Percentiles rank a stretch among this genome's conserved stretches.
Conservation (phyloP, 1,140 invertebrate genomes). For the Eueides isabella region DNA sequence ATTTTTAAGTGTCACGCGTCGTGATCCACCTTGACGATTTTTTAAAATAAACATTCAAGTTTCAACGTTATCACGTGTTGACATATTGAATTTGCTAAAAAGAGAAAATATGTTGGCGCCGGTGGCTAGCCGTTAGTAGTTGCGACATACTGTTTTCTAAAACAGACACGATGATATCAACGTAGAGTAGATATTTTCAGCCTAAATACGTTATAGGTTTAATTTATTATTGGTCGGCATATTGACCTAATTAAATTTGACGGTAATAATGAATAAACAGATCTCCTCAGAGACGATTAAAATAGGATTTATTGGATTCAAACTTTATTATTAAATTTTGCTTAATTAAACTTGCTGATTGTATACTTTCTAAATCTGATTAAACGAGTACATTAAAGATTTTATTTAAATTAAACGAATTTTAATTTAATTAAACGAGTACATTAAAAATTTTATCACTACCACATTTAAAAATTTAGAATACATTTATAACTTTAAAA, state of each 20-base stretch:
- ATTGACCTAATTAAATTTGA: slow-evolving; percentile 18
- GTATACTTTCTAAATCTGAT: no score
- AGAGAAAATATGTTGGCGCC: background rate
- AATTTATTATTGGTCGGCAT: slow-evolving; percentile 8
- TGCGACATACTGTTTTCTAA: slow-evolving; percentile 2
- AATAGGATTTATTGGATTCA: background rate
- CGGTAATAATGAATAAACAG: background rate
- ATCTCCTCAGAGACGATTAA: background rate
- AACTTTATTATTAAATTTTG: background rate
- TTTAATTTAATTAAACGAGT: no score
- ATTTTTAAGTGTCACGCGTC: no score
- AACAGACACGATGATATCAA: background rate
- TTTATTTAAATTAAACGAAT: no score
- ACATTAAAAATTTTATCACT: no score
- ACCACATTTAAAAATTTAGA: no score
- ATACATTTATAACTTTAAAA: no score
- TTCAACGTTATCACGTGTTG: slow-evolving; percentile 11
- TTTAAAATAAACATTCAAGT: background rate
- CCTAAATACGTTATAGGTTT: background rate
- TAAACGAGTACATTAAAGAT: no score
- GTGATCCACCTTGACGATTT: no score
- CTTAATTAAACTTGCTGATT: no score
- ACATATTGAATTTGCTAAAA: slow-evolving; percentile 27
- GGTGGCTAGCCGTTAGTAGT: background rate
- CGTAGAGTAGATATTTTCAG: background rate